A percentile compares a stretch with the other conserved stretches of the same genome.
Conservation (phyloP, 2,888 invertebrate species). For the Plebejus anna region DNA sequence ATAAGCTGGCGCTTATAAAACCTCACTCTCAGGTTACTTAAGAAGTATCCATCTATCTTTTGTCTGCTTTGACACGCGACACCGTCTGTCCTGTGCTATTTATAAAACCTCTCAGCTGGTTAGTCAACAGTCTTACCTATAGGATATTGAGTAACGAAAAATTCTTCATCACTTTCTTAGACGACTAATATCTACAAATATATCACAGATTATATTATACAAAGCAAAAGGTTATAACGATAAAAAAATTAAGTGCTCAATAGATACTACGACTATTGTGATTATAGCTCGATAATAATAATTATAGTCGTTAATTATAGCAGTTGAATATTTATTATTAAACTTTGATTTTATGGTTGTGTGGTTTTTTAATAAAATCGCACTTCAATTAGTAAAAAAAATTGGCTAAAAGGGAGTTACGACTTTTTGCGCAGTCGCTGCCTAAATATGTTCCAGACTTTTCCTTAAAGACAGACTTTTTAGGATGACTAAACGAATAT, state of each 20-base stretch:
- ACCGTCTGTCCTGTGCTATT: background rate
- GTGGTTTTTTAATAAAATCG: background rate
- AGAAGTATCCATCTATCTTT: background rate
- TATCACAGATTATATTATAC: too few species aligned
- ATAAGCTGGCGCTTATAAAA: background rate
- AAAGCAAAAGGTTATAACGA: too few species aligned
- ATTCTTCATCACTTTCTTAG: background rate
- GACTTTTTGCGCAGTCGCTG: background rate
- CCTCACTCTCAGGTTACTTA: background rate
- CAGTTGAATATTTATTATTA: too few species aligned
- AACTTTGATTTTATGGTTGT: background rate
- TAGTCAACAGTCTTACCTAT: background rate
- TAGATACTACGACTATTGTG: too few species aligned
- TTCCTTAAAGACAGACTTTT: background rate
- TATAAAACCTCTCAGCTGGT: background rate
- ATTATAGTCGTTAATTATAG: too few species aligned
- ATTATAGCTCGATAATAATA: too few species aligned
- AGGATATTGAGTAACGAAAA: background rate
- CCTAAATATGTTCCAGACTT: background rate
- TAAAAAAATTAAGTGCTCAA: too few species aligned
- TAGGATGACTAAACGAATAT: background rate
- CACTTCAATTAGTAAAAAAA: background rate
- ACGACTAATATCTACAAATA: too few species aligned
- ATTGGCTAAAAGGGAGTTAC: background rate
- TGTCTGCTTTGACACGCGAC: conserved; percentile 6